phyloP scores from a whole-genome alignment of 2,113 vertebrate species.

The Pomatostomus ruficeps region DNA sequence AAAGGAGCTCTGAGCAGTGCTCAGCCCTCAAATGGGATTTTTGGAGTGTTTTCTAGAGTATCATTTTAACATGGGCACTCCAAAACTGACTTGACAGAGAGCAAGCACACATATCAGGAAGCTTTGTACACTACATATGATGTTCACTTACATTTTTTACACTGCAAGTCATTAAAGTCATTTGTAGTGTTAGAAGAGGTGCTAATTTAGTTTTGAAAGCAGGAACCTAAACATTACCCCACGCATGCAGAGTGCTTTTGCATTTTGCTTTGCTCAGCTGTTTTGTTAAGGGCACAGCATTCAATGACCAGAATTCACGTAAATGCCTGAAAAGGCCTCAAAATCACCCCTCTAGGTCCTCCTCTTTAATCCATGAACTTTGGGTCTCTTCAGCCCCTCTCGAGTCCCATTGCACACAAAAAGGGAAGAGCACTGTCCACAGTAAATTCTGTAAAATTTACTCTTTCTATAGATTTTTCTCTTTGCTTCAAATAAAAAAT shows the following conservation, averaged over 20 bases:
- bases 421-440: background rate
- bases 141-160: background rate
- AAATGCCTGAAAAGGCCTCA: background rate
- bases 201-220: background rate
- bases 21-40: background rate
- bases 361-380: background rate
- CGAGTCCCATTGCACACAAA: background rate
- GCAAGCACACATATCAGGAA: background rate
- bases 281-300: background rate
- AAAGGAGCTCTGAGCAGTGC: background rate
- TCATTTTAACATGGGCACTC: background rate
- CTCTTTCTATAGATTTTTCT: background rate
- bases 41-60: background rate
- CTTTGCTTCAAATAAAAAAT: background rate
- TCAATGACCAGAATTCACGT: background rate
- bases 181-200: background rate
- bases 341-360: background rate
- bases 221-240: background rate
- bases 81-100: background rate
- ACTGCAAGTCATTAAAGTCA: background rate
- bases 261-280: background rate
- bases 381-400: background rate
- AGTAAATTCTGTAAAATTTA: background rate
- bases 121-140: background rate
- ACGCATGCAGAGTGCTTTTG: background rate